A percentile compares a stretch with the other conserved stretches of the same genome.
phyloP scores from a whole-genome alignment of 2,888 invertebrate species.

The Cerceris ruficornis region DNA sequence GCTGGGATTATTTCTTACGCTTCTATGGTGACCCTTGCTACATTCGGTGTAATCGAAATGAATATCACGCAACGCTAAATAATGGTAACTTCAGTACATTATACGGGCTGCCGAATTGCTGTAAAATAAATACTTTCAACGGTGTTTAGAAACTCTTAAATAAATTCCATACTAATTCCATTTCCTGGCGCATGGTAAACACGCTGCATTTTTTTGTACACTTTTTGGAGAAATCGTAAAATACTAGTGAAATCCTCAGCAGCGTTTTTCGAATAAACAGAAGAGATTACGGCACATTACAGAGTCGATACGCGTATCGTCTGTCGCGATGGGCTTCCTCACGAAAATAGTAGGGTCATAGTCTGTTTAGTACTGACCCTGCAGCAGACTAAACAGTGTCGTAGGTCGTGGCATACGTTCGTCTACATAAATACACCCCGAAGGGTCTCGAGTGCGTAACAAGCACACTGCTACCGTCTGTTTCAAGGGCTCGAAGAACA shows the following conservation, averaged over 20 bases:
- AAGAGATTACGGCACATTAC: slow-evolving; percentile 32
- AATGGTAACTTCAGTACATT: slow-evolving; percentile 14
- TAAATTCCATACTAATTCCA: not conserved
- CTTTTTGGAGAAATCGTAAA: not conserved
- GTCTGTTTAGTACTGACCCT: slow-evolving; percentile 49
- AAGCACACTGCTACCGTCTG: slow-evolving; percentile 54
- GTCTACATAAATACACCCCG: slow-evolving; percentile 53
- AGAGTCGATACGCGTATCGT: slow-evolving; percentile 31
- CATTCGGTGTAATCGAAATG: slow-evolving; percentile 33
- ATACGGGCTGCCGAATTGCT: slow-evolving; percentile 12
- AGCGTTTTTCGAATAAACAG: slow-evolving; percentile 23
- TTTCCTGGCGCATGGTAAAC: not conserved
- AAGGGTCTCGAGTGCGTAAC: slow-evolving; percentile 50
- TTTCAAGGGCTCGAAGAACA: slow-evolving; percentile 50
- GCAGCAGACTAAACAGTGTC: slow-evolving; percentile 63
- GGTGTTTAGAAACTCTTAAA: not conserved
- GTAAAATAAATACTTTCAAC: not conserved
- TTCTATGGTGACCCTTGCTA: slow-evolving; percentile 29
- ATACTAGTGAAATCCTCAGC: not conserved
- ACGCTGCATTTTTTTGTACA: not conserved
- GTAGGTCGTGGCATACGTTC: slow-evolving; percentile 52
- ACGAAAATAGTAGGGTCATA: slow-evolving; percentile 47
- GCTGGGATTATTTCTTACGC: slow-evolving; percentile 27
- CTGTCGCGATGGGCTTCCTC: slow-evolving; percentile 27
- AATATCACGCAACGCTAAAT: slow-evolving; percentile 14